Evolutionary conservation across 2,888 invertebrate genomes (phyloP), one percentile per base, ranked within the genome.

Genomic region (Deroplatys truncata): DNA sequence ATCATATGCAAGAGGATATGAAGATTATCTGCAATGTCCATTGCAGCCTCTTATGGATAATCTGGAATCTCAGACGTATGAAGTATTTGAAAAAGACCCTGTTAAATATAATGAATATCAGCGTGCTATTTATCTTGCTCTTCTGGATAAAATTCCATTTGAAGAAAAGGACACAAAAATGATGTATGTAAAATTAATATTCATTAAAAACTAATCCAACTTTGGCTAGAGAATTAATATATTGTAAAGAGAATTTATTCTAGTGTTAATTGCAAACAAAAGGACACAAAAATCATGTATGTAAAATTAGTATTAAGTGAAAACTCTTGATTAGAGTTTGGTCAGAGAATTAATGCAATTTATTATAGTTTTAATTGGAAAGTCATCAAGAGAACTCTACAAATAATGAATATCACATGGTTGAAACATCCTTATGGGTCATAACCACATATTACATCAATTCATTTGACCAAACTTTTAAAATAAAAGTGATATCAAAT

Each of bases 21-120:
- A 99, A 94, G 99, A 99, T 93, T 97, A 96, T 92, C 94, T 99
- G 10, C 99, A 99, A 94, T 96, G 96, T 92, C 97, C 98, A 5
- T 94, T 99, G 88, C 98, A 99, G 94, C 99, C 99, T 0, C 94
- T 99, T 9, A 97, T 97, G 93, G 99, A 99, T 93, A 98, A 99
- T 94, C 95, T 99, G 90, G 99, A 99, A 93, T 97, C 98, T 20
- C 97, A 97, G 92, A 98, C 99, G 0, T 99, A 99, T 93, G 99
- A 99, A 94, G 97, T 98, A 31, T 99, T 99, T 94, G 99, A 99
- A 94, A 98, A 98, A 93, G 99, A 99, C 94, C 98, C 98, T 20
- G 95, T 98, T 4, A 99, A 99, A 93, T 99, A 99, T 93, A 96
- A 96, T 89, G 95, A 97, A 90, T 98, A 98, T 93, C 97, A 98